phyloP scores from a whole-genome alignment of 92 coral and sea anemone genomes.

The Palythoa heliodiscus region DNA sequence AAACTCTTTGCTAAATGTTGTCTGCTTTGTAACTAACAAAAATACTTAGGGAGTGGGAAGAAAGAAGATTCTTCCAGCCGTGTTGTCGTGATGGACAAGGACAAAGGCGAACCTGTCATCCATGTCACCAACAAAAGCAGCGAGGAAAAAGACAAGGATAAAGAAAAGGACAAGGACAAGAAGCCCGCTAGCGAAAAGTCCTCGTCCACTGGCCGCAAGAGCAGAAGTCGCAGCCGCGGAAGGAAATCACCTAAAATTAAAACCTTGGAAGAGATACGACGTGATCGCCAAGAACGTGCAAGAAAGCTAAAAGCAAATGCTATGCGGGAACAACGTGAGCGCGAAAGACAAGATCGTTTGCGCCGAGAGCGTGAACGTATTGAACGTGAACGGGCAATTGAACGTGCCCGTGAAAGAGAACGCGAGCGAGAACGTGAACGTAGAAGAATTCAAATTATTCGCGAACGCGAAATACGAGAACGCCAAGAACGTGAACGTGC shows the following conservation, averaged over 20 bases:
- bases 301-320: constrained; percentile 74
- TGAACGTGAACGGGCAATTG: constrained; percentile 88
- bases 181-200: constrained; percentile 49
- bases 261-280: constrained; percentile 92
- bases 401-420: constrained; percentile 90
- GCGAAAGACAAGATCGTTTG: constrained; percentile 86
- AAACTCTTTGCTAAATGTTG: constrained; percentile 19
- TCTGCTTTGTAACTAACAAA: constrained; percentile 46
- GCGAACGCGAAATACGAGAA: constrained; percentile 91
- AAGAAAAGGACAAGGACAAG: constrained; percentile 47
- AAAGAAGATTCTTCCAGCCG: constrained; percentile 55
- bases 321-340: constrained; percentile 90
- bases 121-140: constrained; percentile 56
- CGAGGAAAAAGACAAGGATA: constrained; percentile 69
- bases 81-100: constrained; percentile 60
- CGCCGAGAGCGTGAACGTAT: constrained; percentile 96
- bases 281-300: constrained; percentile 83
- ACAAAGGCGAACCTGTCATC: constrained; percentile 64
- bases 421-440: constrained; percentile 95
- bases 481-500: constrained; percentile 92
- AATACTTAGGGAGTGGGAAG: constrained; percentile 38
- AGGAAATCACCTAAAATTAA: constrained; percentile 75
- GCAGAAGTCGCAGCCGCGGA: constrained; percentile 59
- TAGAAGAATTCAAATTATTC: constrained; percentile 77
- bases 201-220: constrained; percentile 52